These are phyloP conservation scores for Bovichtus diacanthus DNA, from an alignment of 2,797 vertebrate genomes.

Conservation along the genomic window DNA sequence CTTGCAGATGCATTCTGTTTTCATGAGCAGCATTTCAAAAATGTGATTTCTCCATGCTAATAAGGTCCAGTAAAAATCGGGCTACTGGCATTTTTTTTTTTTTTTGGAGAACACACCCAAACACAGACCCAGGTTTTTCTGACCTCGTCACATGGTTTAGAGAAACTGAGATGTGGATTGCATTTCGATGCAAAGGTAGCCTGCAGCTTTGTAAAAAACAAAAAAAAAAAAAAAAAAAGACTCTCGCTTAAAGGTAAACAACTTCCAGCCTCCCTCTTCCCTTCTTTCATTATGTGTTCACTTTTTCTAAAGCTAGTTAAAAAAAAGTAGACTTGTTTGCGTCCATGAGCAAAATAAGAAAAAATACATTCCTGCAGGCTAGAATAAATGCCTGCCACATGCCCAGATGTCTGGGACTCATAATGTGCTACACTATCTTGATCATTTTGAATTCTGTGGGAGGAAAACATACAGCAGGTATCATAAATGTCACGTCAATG, in stretches of 20 bases:
- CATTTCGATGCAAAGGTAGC: conserved; percentile 25
- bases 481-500: conserved; percentile 19
- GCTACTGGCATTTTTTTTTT: conserved; percentile 26
- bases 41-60: conserved; percentile 26
- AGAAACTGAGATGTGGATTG: conserved; percentile 1
- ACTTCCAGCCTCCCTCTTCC: neutral
- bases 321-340: conserved; percentile 67
- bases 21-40: conserved; percentile 34
- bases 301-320: conserved; percentile 63
- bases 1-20: conserved; percentile 61
- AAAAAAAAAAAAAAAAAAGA: conserved; percentile 1
- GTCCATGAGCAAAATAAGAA: conserved; percentile 61
- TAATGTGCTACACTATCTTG: conserved; percentile 57
- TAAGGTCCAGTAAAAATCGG: conserved; percentile 33
- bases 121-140: conserved; percentile 8
- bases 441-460: conserved; percentile 53
- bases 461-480: conserved; percentile 30
- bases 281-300: conserved; percentile 20
- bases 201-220: neutral
- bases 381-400: conserved; percentile 80
- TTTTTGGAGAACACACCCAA: conserved; percentile 10
- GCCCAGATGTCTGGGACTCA: conserved; percentile 80
- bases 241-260: conserved; percentile 1
- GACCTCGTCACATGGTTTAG: neutral
- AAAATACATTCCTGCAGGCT: conserved; percentile 76